phyloP scores from a whole-genome alignment of 1,140 invertebrate genomes.

The Marisa cornuarietis region DNA sequence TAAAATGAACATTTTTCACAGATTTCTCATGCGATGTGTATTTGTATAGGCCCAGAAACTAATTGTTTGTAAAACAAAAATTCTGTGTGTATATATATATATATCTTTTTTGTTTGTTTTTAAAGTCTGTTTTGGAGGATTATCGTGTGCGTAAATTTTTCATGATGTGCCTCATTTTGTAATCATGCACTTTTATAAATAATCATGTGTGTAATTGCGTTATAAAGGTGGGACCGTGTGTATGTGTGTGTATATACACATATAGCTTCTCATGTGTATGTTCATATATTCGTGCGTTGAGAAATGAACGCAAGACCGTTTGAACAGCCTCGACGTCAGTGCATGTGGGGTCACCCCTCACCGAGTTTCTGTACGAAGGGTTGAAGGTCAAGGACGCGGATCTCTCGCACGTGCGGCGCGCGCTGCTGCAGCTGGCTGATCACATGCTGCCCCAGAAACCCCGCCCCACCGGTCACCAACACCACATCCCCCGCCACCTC shows the following conservation, averaged over 20 bases:
- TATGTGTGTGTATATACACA: neutral
- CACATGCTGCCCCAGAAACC: slow-evolving; percentile 76
- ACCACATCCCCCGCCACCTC: slow-evolving; percentile 34
- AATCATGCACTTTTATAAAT: neutral
- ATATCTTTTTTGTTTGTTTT: neutral
- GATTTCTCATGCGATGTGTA: no score
- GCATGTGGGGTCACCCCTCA: slow-evolving; percentile 20
- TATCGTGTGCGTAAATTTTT: neutral
- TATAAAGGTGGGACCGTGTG: neutral
- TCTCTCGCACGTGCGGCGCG: slow-evolving; percentile 69
- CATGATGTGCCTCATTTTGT: neutral
- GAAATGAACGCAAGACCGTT: neutral
- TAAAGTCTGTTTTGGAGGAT: neutral
- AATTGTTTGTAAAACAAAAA: neutral
- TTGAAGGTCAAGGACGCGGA: slow-evolving; percentile 72
- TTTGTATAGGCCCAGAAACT: no score
- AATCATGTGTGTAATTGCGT: neutral
- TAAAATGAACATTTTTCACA: no score
- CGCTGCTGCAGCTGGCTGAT: slow-evolving; percentile 70
- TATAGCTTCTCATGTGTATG: no score
- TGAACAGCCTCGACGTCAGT: no score
- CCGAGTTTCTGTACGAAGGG: slow-evolving; percentile 64
- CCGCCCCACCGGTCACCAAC: slow-evolving; percentile 70
- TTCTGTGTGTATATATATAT: neutral
- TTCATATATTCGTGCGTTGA: neutral